phyloP scores from a whole-genome alignment of 2,888 invertebrate genomes.

The Didymodactylos carnosus region DNA sequence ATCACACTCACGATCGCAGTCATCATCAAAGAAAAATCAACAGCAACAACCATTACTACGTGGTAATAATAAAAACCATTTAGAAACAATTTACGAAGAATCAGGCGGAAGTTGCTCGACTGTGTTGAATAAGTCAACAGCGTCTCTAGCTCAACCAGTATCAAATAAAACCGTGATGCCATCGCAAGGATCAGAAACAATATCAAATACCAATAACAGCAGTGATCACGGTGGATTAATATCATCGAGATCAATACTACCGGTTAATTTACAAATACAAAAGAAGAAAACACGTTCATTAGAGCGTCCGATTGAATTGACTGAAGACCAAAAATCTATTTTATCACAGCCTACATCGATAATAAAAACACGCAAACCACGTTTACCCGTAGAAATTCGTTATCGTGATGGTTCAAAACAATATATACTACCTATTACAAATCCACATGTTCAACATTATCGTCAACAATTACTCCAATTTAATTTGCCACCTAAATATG shows the following conservation, averaged over 20 bases:
- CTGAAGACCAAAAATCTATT: no score
- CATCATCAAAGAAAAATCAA: no score
- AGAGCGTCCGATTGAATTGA: no score
- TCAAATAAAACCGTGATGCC: no score
- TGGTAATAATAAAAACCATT: no score
- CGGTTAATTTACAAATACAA: not conserved
- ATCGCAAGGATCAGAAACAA: no score
- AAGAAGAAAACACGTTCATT: no score
- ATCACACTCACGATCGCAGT: no score
- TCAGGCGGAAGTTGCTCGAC: not conserved
- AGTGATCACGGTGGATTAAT: not conserved
- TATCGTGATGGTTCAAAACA: not conserved
- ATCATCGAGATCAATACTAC: not conserved
- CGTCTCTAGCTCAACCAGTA: no score
- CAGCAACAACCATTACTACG: no score
- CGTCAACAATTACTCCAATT: not conserved
- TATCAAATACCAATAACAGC: not conserved
- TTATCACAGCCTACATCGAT: no score
- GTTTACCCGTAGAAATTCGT: not conserved
- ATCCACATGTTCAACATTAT: not conserved
- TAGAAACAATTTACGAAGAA: not conserved
- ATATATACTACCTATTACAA: not conserved
- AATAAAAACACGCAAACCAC: not conserved
- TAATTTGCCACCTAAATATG: not conserved
- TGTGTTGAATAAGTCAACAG: not conserved